A percentile compares a stretch with the other conserved stretches of the same genome.
These are phyloP conservation scores for Uropsilus gracilis DNA, from an alignment of 2,113 vertebrate genomes.

Conservation along the genomic window DNA sequence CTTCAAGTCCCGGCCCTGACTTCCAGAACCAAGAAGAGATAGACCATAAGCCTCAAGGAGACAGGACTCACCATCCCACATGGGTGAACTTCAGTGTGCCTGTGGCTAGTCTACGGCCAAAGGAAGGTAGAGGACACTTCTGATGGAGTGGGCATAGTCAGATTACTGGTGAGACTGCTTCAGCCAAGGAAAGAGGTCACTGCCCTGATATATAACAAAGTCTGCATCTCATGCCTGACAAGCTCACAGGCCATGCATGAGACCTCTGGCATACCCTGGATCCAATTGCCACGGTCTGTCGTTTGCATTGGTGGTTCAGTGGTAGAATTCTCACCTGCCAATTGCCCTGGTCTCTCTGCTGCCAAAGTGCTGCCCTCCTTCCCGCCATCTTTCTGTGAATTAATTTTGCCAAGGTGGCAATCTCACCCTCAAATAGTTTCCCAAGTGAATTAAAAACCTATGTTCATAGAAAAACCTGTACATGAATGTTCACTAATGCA, in stretches of 20 bases:
- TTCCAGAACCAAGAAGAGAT: constrained; percentile 65
- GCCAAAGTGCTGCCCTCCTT: neutral
- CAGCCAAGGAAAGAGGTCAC: neutral
- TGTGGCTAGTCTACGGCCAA: accelerated
- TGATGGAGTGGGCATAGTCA: neutral
- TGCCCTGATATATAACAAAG: neutral
- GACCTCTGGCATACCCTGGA: neutral
- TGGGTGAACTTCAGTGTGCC: neutral
- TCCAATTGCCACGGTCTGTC: neutral
- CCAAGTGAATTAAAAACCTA: neutral
- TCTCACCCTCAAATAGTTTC: neutral
- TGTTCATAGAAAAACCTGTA: neutral
- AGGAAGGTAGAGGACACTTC: neutral
- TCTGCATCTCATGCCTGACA: neutral
- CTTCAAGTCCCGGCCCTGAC: constrained; percentile 94
- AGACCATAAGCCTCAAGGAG: neutral
- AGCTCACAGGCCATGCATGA: neutral
- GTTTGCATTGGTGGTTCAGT: too few relatives aligned
- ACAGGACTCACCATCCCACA: neutral
- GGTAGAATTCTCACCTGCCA: too few relatives aligned
- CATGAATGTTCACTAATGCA: neutral
- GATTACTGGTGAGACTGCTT: neutral
- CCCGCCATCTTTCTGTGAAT: neutral
- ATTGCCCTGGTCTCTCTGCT: accelerated
- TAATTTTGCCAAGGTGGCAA: neutral